Evolutionary conservation across 2,797 vertebrate genomes (phyloP).

Genomic region (Menidia menidia): DNA sequence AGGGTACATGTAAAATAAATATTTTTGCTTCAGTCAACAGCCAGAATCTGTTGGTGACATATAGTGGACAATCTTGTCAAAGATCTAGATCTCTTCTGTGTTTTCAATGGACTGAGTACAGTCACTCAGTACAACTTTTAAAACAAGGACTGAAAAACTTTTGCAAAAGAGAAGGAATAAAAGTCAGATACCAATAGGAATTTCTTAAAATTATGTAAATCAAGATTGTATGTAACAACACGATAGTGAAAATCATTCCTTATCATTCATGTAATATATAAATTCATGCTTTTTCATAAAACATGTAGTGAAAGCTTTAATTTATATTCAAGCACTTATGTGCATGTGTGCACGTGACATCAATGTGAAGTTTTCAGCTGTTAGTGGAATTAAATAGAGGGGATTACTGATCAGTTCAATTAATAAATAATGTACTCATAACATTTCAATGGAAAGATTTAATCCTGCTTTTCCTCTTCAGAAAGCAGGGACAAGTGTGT

Average conservation of each 20-base stretch:
- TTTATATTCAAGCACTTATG: not conserved
- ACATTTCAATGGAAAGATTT: slow-evolving; percentile 29
- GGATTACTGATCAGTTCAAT: slow-evolving; percentile 57
- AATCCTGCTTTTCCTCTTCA: slow-evolving; percentile 48
- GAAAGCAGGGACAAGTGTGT: slow-evolving; percentile 24
- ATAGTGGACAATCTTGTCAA: too few species aligned
- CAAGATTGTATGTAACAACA: not conserved
- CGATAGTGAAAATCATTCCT: not conserved
- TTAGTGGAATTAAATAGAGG: slow-evolving; percentile 36
- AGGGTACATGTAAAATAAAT: too few species aligned
- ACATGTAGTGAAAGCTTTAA: not conserved
- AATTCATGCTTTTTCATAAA: not conserved
- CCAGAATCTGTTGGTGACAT: too few species aligned
- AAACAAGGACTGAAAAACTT: not conserved
- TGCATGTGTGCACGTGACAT: not conserved
- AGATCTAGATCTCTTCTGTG: not conserved
- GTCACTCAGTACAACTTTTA: not conserved
- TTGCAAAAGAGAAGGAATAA: not conserved
- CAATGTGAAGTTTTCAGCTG: slow-evolving; percentile 6
- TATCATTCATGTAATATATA: not conserved
- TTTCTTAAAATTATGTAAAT: not conserved
- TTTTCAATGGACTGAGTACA: not conserved
- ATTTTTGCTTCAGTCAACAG: too few species aligned
- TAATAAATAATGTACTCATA: slow-evolving; percentile 46
- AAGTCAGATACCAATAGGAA: not conserved